Evolutionary conservation across 2,888 invertebrate species (phyloP).

Genomic region (Sisyra terminalis): DNA sequence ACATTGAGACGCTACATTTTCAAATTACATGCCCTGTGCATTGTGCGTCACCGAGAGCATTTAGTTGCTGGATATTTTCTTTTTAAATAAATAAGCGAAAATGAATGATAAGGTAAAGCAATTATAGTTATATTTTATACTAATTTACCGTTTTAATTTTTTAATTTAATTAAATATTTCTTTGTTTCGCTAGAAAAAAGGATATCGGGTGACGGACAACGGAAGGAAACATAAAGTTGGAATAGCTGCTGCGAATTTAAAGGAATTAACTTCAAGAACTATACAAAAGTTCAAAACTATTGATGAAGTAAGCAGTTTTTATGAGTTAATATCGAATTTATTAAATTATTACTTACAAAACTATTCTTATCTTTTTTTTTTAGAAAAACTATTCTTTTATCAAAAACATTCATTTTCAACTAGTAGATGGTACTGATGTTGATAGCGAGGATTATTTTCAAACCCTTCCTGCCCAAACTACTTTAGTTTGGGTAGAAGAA

Average conservation of each 20-base stretch:
- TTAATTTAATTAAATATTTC: neutral
- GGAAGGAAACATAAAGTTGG: constrained; percentile 50
- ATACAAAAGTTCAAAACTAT: constrained; percentile 37
- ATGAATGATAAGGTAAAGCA: constrained; percentile 1
- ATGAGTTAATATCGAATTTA: neutral
- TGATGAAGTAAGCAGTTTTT: constrained; percentile 24
- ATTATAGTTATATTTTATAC: neutral
- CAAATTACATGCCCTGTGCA: neutral
- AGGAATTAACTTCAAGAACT: constrained; percentile 50
- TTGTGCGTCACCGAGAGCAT: neutral
- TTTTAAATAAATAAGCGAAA: neutral
- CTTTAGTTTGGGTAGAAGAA: constrained; percentile 38
- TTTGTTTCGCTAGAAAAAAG: constrained; percentile 32
- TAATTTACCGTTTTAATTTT: neutral
- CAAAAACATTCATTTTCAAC: constrained; percentile 21
- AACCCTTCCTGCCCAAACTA: constrained; percentile 56
- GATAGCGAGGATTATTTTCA: constrained; percentile 62
- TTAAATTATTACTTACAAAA: neutral
- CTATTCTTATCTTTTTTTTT: neutral
- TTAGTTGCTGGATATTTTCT: no score
- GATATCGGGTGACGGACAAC: constrained; percentile 57
- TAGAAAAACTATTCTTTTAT: neutral
- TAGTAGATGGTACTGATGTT: constrained; percentile 48
- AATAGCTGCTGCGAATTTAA: constrained; percentile 46
- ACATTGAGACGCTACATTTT: neutral